These are phyloP conservation scores for Teleopsis dalmanni DNA, from an alignment of 1,140 invertebrate genomes.

Conservation along the genomic window DNA sequence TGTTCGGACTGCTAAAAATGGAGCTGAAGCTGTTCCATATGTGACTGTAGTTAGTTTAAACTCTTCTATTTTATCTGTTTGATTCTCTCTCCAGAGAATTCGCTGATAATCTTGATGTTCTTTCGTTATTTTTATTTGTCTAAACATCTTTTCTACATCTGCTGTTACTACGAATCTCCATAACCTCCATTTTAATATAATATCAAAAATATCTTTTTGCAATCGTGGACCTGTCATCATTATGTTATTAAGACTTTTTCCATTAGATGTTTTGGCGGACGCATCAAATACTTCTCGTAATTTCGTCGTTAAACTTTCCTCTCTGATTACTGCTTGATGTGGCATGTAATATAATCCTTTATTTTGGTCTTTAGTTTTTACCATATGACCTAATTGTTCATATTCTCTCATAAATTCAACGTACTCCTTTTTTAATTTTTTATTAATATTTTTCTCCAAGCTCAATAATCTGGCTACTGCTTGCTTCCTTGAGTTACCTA, in stretches of 20 bases:
- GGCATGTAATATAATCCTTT: slow-evolving; percentile 19
- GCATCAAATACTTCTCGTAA: slow-evolving; percentile 29
- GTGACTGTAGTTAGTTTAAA: slow-evolving; percentile 5
- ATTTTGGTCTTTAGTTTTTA: slow-evolving; percentile 2
- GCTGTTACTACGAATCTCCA: too few species aligned
- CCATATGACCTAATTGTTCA: slow-evolving; percentile 33
- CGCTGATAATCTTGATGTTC: not conserved
- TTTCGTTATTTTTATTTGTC: not conserved
- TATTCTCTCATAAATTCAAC: too few species aligned
- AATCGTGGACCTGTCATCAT: too few species aligned
- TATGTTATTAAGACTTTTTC: too few species aligned
- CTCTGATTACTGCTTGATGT: slow-evolving; percentile 26
- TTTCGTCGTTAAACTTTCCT: slow-evolving; percentile 22
- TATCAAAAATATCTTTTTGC: too few species aligned
- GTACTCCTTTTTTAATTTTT: too few species aligned
- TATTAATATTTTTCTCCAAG: too few species aligned
- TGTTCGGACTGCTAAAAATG: slow-evolving; percentile 1
- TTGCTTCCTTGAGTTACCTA: too few species aligned
- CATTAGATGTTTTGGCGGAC: slow-evolving; percentile 3
- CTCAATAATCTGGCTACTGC: too few species aligned
- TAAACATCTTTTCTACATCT: too few species aligned
- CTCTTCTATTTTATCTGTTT: not conserved
- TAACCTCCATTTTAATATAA: too few species aligned
- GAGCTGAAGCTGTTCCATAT: not conserved
- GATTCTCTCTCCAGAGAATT: not conserved